Conservation (phyloP, 2,888 invertebrate species). For the Rhagophthalmus giganteus region DNA sequence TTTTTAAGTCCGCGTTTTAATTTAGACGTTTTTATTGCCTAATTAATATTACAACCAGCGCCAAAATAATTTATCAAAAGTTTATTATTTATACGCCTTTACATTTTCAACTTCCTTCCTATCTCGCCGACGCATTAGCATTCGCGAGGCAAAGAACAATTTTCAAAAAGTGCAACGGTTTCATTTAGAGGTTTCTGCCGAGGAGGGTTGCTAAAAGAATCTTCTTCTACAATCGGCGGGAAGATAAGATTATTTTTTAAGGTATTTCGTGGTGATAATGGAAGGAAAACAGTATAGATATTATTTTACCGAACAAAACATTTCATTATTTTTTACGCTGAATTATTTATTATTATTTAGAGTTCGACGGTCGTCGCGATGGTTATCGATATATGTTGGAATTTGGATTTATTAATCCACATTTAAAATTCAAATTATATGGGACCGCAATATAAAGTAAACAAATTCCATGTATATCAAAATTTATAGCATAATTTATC, state of each 20-base stretch:
- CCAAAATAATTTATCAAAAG: constrained; percentile 20
- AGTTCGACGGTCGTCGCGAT: neutral
- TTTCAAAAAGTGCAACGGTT: constrained; percentile 17
- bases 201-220: constrained; percentile 2
- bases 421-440: neutral
- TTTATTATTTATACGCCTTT: constrained; percentile 10
- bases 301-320: neutral
- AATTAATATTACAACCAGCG: constrained; percentile 19
- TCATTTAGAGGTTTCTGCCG: constrained; percentile 2
- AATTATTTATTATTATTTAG: neutral
- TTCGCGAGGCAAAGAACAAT: constrained; percentile 13
- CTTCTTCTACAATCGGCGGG: constrained; percentile 9
- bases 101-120: constrained; percentile 7
- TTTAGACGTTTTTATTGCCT: constrained; percentile 14
- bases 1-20: constrained; percentile 13
- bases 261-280: constrained; percentile 13
- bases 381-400: neutral
- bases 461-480: neutral
- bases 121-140: constrained; percentile 12
- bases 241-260: constrained; percentile 17
- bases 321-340: neutral
- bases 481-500: constrained; percentile 4
- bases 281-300: constrained; percentile 12
- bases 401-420: neutral
- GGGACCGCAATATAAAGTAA: constrained; percentile 2